These are phyloP conservation scores for Onychomys torridus DNA, from an alignment of 2,797 vertebrate species.

Conservation along the genomic window DNA sequence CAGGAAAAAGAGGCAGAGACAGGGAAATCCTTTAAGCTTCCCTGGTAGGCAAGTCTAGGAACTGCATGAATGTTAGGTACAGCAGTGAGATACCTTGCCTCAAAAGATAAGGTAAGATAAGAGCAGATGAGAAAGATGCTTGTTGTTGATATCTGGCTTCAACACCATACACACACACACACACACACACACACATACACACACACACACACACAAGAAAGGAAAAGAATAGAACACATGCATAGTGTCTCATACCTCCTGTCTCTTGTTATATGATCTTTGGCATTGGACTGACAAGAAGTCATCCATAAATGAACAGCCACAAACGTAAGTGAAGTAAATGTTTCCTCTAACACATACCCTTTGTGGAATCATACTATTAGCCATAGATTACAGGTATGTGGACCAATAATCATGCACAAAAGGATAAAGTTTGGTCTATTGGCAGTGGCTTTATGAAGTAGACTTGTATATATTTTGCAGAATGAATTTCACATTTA, in stretches of 20 bases:
- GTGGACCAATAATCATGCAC: background rate
- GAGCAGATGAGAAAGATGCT: background rate
- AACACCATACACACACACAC: no score
- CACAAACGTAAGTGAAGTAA: background rate
- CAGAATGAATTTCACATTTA: background rate
- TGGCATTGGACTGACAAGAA: background rate
- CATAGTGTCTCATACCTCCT: background rate
- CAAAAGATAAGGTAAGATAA: background rate
- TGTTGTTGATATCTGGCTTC: background rate
- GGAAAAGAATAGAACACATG: background rate
- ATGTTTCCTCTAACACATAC: background rate
- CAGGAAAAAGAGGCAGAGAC: background rate
- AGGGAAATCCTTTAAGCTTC: background rate
- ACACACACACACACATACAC: background rate
- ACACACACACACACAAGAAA: background rate
- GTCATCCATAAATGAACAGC: no score
- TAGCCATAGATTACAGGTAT: background rate
- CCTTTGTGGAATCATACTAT: background rate
- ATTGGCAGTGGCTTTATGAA: background rate
- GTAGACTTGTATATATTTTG: no score
- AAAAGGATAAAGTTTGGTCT: background rate
- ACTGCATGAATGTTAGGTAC: background rate
- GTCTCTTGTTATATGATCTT: background rate
- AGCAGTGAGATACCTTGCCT: background rate
- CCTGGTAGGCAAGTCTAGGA: background rate